Evolutionary conservation across 2,888 invertebrate species (phyloP).

Genomic region (Drosophila paracracens): DNA sequence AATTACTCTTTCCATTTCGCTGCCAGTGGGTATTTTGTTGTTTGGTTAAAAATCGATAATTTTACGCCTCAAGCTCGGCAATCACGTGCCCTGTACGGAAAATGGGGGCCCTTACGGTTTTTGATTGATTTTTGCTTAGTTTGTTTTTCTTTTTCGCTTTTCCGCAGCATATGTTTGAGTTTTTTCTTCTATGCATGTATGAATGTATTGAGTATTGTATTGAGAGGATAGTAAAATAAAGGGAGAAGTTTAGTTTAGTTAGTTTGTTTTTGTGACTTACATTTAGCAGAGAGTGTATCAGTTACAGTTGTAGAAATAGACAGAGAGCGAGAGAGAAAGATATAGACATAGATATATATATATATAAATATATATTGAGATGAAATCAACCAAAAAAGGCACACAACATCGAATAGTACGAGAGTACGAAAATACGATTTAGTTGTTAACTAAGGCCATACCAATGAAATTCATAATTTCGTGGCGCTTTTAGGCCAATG

Average conservation of each 20-base stretch:
- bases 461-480: slow-evolving; percentile 86
- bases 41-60: slow-evolving; percentile 64
- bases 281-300: slow-evolving; percentile 56
- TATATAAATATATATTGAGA: slow-evolving; percentile 31
- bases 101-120: slow-evolving; percentile 3
- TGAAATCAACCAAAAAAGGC: slow-evolving; percentile 28
- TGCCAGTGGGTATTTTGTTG: slow-evolving; percentile 12
- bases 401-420: slow-evolving; percentile 31
- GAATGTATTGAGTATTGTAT: background rate
- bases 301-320: slow-evolving; percentile 40
- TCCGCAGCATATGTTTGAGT: slow-evolving; percentile 58
- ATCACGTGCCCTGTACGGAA: slow-evolving; percentile 18
- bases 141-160: slow-evolving; percentile 4
- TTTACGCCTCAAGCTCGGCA: slow-evolving; percentile 25
- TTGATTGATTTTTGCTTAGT: slow-evolving; percentile 63
- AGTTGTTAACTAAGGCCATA: slow-evolving; percentile 67
- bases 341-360: slow-evolving; percentile 21
- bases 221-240: slow-evolving; percentile 5
- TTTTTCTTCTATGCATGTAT: slow-evolving; percentile 4
- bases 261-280: slow-evolving; percentile 59
- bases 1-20: slow-evolving; percentile 7
- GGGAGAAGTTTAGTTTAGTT: slow-evolving; percentile 13
- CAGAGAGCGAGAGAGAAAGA: slow-evolving; percentile 35
- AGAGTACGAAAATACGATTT: slow-evolving; percentile 1
- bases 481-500: slow-evolving; percentile 85